Evolutionary conservation across 2,113 vertebrate species (phyloP), one percentile per base, ranked within the genome.

Genomic region (Martes martes): DNA sequence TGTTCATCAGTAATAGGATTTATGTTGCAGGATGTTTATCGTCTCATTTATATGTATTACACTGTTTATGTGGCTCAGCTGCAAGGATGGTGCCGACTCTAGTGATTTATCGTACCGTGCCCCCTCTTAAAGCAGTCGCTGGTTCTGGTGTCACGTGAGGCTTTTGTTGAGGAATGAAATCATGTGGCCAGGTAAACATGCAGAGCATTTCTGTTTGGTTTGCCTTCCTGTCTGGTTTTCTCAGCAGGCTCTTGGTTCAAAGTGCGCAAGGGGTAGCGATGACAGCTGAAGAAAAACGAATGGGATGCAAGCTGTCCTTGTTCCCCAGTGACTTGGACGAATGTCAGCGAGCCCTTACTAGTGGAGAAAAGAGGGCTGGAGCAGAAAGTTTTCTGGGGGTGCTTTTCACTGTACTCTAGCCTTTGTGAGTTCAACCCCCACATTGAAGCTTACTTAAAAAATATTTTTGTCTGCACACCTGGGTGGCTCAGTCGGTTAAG

Each of bases 111-210:
- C 65, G 50, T 61, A 21, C 74, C 67, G 78, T 33, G 0, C 55
- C 93, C 4, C 85, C 16, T 92, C 93, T 94, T 73, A 80, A 65
- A 88, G 50, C 16, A 57, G 7, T 61, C 42, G 76, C 71, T 93
- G 85, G 26, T 47, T 97, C 91, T 81, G 80, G 86, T 65, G 8
- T 61, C 94, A 74, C 14, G 24, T 50, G 65, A 96, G 59, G 65
- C 36, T 95, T 92, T 67, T 63, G 26, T 71, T 91, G 90, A 61
- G 88, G n/a, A 71, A 86, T 88, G 76, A 84, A 91, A 89, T 88
- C 61, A 21, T 50, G 88, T 65, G 57, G 42, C 45, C 0, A 2
- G 26, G 91, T 57, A 80, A 76, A 95, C 85, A 1, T 31, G 65
- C 21, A 94, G 94, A 67, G 80, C 45, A 8, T 91, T 96, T 57